A percentile compares a stretch with the other conserved stretches of the same genome.
phyloP scores from a whole-genome alignment of 2,888 invertebrate species.

The Oxystoma pomonae region DNA sequence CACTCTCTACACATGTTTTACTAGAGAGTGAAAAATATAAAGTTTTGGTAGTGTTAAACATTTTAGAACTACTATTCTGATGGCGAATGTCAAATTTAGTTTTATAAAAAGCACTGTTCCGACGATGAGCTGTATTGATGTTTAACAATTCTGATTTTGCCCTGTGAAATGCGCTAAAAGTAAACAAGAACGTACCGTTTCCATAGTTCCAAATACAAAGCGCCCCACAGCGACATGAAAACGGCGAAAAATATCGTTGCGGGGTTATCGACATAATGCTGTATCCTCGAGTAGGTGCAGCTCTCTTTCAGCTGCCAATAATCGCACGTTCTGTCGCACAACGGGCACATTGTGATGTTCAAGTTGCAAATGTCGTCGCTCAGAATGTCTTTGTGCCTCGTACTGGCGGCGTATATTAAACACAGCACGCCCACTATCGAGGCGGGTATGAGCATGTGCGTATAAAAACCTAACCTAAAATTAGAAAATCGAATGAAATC shows the following conservation, averaged over 20 bases:
- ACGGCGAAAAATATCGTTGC: slow-evolving; percentile 74
- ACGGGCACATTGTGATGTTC: slow-evolving; percentile 73
- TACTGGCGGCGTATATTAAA: slow-evolving; percentile 57
- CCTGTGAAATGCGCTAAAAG: no score
- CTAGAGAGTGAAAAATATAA: no score
- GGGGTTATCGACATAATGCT: slow-evolving; percentile 80
- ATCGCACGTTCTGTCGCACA: slow-evolving; percentile 71
- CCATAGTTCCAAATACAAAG: slow-evolving; percentile 79
- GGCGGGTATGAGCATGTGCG: slow-evolving; percentile 74
- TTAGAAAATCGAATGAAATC: no score
- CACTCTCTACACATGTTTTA: no score
- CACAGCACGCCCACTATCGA: slow-evolving; percentile 64
- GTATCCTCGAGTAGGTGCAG: slow-evolving; percentile 67
- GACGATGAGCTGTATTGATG: no score
- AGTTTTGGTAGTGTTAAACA: no score
- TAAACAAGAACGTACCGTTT: slow-evolving; percentile 61
- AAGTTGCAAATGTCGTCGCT: slow-evolving; percentile 58
- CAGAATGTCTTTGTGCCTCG: slow-evolving; percentile 47
- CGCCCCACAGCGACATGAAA: slow-evolving; percentile 80
- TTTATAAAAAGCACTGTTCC: no score
- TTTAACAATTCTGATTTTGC: no score
- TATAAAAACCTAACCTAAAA: slow-evolving; percentile 69
- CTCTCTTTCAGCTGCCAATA: slow-evolving; percentile 70
- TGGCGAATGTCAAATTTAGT: no score
- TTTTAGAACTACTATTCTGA: no score